Evolutionary conservation across 92 coral and sea anemone genomes (phyloP).

Genomic region (Umimayanthus kanabou): DNA sequence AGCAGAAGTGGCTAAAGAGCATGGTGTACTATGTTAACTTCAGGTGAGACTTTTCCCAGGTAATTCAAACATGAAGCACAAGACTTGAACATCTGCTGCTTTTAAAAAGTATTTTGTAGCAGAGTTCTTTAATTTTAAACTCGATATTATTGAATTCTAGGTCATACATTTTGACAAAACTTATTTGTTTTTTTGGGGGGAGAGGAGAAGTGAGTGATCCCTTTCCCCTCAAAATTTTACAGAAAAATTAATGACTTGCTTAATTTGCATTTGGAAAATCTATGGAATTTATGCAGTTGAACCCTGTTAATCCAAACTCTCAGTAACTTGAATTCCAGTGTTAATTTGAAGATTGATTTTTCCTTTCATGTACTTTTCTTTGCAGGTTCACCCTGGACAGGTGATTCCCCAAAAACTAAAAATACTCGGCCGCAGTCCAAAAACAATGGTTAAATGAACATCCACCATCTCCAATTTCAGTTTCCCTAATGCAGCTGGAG

Average conservation of each 20-base stretch:
- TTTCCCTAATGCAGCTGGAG: constrained; percentile 5
- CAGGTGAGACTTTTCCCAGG: constrained; percentile 44
- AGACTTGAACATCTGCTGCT: not conserved
- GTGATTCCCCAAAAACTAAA: too few species aligned
- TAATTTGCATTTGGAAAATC: not conserved
- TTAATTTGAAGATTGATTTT: not conserved
- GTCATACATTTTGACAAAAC: too few species aligned
- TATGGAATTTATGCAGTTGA: not conserved
- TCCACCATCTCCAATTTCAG: constrained; percentile 19
- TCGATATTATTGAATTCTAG: too few species aligned
- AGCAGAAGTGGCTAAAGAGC: constrained; percentile 53
- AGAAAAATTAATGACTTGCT: constrained; percentile 3
- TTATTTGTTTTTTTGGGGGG: too few species aligned
- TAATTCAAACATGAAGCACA: constrained; percentile 9
- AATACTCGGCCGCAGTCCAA: too few species aligned
- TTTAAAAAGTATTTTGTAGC: not conserved
- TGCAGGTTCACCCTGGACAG: too few species aligned
- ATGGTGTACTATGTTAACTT: constrained; percentile 52
- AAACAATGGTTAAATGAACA: constrained; percentile 3
- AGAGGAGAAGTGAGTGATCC: not conserved
- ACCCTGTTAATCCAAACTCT: constrained; percentile 3
- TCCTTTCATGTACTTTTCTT: not conserved
- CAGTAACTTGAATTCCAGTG: constrained; percentile 13
- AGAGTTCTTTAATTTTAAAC: not conserved
- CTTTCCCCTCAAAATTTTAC: constrained; percentile 3